phyloP scores from a whole-genome alignment of 35 echinoderm and acorn worm species.

The Diadema setosum region DNA sequence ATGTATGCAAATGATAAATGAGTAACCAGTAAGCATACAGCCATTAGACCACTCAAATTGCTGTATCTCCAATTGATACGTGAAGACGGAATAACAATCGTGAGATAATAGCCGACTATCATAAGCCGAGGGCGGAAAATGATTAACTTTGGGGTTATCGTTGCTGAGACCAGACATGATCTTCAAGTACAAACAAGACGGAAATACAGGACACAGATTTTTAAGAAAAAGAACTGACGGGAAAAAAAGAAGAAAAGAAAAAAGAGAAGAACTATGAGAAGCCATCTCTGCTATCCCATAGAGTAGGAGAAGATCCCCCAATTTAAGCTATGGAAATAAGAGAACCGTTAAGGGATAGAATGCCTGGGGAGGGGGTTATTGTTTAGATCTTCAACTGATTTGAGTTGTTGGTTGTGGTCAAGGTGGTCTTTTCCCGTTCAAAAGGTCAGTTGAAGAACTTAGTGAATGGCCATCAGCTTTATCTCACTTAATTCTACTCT shows the following conservation, averaged over 20 bases:
- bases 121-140: not conserved
- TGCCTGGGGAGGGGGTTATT: too few relatives aligned
- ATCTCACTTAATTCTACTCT: too few relatives aligned
- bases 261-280: not conserved
- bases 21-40: constrained; percentile 11
- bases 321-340: too few relatives aligned
- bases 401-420: too few relatives aligned
- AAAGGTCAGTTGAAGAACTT: too few relatives aligned
- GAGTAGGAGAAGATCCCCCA: too few relatives aligned
- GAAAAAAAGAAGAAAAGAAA: not conserved
- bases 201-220: not conserved
- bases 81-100: not conserved
- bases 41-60: not conserved
- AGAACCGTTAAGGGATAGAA: too few relatives aligned
- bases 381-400: too few relatives aligned
- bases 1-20: not conserved
- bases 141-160: constrained; percentile 21
- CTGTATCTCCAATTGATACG: not conserved
- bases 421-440: too few relatives aligned
- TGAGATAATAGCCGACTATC: not conserved
- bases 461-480: too few relatives aligned
- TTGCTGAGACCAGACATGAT: not conserved
- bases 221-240: not conserved
- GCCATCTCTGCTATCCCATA: too few relatives aligned
- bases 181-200: not conserved